Evolutionary conservation across 2,888 invertebrate species (phyloP).

Genomic region (Halictus quadricinctus): DNA sequence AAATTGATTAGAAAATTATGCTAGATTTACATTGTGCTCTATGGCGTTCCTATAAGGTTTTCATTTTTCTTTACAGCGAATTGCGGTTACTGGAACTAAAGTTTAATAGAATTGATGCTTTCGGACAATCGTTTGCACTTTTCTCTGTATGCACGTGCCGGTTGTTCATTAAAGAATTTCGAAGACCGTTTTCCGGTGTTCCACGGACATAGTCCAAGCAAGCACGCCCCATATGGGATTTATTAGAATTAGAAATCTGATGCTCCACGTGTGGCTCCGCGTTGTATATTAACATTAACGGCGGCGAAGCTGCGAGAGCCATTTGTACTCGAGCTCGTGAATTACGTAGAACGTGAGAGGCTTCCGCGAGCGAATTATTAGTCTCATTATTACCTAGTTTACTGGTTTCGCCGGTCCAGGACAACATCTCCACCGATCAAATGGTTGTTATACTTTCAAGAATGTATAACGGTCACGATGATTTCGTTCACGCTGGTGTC

Average conservation of each 20-base stretch:
- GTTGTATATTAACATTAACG: conserved; percentile 79
- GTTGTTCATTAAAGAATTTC: conserved; percentile 70
- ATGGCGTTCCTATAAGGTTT: too few species aligned
- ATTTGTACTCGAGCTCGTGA: conserved; percentile 74
- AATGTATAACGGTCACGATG: background rate
- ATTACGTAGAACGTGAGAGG: conserved; percentile 78
- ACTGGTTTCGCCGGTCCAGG: conserved; percentile 42
- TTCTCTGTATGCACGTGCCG: conserved; percentile 52
- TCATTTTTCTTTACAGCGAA: too few species aligned
- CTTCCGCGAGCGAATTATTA: conserved; percentile 75
- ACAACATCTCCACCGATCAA: conserved; percentile 39
- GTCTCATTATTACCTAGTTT: conserved; percentile 72
- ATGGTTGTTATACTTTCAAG: background rate
- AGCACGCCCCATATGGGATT: conserved; percentile 71
- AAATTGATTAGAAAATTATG: too few species aligned
- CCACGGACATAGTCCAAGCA: conserved; percentile 64
- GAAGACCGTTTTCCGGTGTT: conserved; percentile 60
- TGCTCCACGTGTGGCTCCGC: conserved; percentile 65
- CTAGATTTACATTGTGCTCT: too few species aligned
- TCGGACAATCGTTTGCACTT: conserved; percentile 1
- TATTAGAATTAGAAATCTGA: conserved; percentile 80
- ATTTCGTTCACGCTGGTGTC: background rate
- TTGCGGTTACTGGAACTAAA: background rate
- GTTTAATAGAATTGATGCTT: background rate
- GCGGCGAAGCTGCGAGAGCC: conserved; percentile 68